Conservation (phyloP, 2,888 invertebrate species). For the Troides aeacus region DNA sequence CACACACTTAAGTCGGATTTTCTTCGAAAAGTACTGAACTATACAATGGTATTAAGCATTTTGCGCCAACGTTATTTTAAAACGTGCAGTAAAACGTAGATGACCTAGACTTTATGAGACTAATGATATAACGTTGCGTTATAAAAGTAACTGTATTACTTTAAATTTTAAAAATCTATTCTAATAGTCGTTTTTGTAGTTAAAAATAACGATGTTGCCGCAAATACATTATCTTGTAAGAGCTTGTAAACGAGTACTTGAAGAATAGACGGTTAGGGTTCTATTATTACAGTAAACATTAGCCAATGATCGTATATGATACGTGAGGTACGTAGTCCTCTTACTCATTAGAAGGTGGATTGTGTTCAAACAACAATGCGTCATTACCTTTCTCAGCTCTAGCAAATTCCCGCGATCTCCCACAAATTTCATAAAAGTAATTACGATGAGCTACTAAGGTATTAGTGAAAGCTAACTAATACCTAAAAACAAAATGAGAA, state of each 20-base stretch:
- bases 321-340: constrained; percentile 35
- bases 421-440: constrained; percentile 50
- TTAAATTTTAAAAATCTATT: neutral
- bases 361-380: constrained; percentile 58
- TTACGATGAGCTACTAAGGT: constrained; percentile 46
- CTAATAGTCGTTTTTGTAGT: neutral
- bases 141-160: constrained; percentile 8
- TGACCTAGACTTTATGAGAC: constrained; percentile 19
- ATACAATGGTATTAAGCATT: constrained; percentile 21
- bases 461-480: constrained; percentile 61
- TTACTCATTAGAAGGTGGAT: constrained; percentile 51
- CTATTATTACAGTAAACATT: constrained; percentile 29
- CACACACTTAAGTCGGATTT: constrained; percentile 24
- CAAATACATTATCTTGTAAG: neutral
- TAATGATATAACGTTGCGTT: constrained; percentile 9
- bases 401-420: constrained; percentile 56
- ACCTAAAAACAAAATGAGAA: constrained; percentile 47
- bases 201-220: neutral
- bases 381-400: constrained; percentile 51
- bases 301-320: constrained; percentile 28
- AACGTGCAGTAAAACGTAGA: constrained; percentile 13
- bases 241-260: constrained; percentile 5
- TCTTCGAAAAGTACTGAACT: constrained; percentile 20
- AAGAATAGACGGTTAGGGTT: constrained; percentile 9
- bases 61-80: constrained; percentile 9